Evolutionary conservation across 2,888 invertebrate genomes (phyloP).

Genomic region (Drosophila nr. fundita): DNA sequence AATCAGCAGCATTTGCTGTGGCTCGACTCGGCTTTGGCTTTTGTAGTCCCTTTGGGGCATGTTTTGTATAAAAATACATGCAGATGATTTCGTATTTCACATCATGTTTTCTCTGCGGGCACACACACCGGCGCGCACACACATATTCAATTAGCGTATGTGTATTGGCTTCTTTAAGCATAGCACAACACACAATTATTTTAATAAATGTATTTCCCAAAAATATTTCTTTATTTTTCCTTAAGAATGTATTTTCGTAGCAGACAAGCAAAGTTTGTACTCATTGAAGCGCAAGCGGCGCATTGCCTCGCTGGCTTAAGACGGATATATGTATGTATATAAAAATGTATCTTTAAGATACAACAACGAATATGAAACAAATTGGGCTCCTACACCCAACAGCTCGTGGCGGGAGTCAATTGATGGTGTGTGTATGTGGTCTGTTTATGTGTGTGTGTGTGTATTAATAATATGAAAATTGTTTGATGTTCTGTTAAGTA

Average conservation of each 20-base stretch:
- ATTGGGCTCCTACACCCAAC: slow-evolving; percentile 57
- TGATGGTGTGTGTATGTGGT: background rate
- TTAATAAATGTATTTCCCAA: slow-evolving; percentile 26
- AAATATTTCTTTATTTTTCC: background rate
- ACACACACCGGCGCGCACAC: slow-evolving; percentile 24
- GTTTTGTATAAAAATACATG: slow-evolving; percentile 63
- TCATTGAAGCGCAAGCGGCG: slow-evolving; percentile 47
- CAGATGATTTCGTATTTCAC: slow-evolving; percentile 55
- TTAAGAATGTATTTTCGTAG: slow-evolving; percentile 30
- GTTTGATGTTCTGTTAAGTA: slow-evolving; percentile 80
- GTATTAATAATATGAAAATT: slow-evolving; percentile 76
- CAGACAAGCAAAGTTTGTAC: slow-evolving; percentile 24
- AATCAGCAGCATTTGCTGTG: slow-evolving; percentile 18
- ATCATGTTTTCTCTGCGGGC: slow-evolving; percentile 49
- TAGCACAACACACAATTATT: slow-evolving; percentile 62
- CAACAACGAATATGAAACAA: slow-evolving; percentile 34
- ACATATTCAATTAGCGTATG: slow-evolving; percentile 58
- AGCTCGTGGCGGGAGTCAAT: slow-evolving; percentile 55
- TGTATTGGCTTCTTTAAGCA: slow-evolving; percentile 52
- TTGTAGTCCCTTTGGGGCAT: slow-evolving; percentile 73
- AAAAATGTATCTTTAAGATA: slow-evolving; percentile 65
- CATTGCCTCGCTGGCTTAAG: slow-evolving; percentile 51
- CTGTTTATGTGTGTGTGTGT: slow-evolving; percentile 9
- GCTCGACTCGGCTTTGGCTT: slow-evolving; percentile 55
- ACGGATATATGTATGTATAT: slow-evolving; percentile 38